These are phyloP conservation scores for Spodoptera picta DNA, from an alignment of 2,888 invertebrate species.

Conservation along the genomic window DNA sequence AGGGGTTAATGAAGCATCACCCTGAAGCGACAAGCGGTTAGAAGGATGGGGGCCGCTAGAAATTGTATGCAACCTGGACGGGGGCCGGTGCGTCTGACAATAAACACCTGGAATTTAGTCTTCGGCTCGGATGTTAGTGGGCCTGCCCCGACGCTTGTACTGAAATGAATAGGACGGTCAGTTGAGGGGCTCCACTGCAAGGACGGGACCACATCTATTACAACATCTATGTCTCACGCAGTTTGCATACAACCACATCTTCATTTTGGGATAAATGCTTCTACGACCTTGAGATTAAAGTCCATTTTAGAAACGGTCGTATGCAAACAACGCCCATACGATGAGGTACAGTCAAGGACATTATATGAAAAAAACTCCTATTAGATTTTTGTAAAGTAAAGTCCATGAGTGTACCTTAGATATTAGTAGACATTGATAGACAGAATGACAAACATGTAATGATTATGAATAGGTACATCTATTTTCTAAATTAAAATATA, in stretches of 20 bases:
- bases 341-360: constrained; percentile 40
- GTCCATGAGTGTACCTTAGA: constrained; percentile 33
- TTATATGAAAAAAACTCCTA: not conserved
- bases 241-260: not conserved
- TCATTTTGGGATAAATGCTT: too few species aligned
- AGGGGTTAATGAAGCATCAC: constrained; percentile 80
- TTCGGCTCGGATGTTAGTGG: constrained; percentile 80
- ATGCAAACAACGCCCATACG: constrained; percentile 17
- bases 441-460: constrained; percentile 39
- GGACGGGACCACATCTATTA: constrained; percentile 58
- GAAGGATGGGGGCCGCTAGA: constrained; percentile 71
- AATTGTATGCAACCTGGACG: constrained; percentile 81
- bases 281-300: too few species aligned
- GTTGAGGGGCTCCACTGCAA: constrained; percentile 48
- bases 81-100: constrained; percentile 75
- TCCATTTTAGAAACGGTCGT: not conserved
- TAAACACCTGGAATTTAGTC: constrained; percentile 75
- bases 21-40: constrained; percentile 73
- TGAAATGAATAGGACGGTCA: constrained; percentile 84
- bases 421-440: constrained; percentile 51
- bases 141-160: constrained; percentile 87
- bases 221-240: constrained; percentile 47
- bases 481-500: not conserved
- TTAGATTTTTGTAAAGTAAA: not conserved
- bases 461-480: constrained; percentile 15